Evolutionary conservation across 2,797 vertebrate species (phyloP).

Genomic region (Propithecus deckenii): DNA sequence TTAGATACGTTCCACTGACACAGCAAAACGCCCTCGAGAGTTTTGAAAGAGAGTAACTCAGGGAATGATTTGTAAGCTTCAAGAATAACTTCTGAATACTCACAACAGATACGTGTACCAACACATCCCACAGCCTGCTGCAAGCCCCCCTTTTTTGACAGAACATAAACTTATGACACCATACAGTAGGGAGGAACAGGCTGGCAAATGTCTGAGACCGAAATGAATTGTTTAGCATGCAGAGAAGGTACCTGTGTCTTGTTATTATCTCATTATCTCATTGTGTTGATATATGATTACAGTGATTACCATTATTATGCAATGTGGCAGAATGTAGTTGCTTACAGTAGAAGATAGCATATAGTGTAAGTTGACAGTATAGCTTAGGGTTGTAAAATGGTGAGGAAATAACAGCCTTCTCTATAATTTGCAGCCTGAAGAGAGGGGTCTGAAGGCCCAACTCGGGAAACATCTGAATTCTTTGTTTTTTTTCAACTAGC

Average conservation of each 20-base stretch:
- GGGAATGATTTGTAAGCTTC: neutral
- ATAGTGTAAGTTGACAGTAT: neutral
- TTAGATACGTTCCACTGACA: conserved; percentile 7
- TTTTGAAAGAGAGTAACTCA: conserved; percentile 21
- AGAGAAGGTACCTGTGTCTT: conserved; percentile 27
- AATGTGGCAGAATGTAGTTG: neutral
- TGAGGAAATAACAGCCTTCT: neutral
- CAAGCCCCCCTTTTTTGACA: neutral
- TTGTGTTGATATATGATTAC: conserved; percentile 38
- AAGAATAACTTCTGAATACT: conserved; percentile 28
- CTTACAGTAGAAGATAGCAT: neutral
- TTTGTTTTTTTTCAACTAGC: neutral
- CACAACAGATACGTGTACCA: neutral
- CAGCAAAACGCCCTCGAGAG: neutral
- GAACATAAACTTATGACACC: neutral
- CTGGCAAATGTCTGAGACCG: neutral
- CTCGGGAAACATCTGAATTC: neutral
- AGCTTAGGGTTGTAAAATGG: neutral
- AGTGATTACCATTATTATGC: conserved; percentile 27
- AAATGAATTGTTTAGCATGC: neutral
- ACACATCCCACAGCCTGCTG: neutral
- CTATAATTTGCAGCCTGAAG: neutral
- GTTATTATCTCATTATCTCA: conserved; percentile 26
- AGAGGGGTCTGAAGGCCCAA: neutral
- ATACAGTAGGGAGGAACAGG: neutral